Base-by-base conservation (phyloP, 2,888 invertebrate genomes). In the Automeris io region DNA sequence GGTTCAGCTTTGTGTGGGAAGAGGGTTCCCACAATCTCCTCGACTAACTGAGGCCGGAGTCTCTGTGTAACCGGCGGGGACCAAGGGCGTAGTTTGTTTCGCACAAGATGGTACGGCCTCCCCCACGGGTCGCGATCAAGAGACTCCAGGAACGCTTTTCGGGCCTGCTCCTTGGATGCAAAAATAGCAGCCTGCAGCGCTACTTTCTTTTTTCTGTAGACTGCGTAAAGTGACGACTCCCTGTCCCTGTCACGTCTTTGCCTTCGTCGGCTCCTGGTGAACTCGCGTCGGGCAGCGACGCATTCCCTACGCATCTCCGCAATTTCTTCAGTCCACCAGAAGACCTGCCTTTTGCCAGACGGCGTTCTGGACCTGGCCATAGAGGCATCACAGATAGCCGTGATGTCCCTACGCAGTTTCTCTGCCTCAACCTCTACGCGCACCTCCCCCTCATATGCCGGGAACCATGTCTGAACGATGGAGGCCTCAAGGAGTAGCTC, bases 61-160 rank as follows among this genome's bases (percentile, higher is more conserved):
- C n/a, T n/a, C n/a, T n/a, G n/a, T n/a, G n/a, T n/a, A n/a, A n/a
- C n/a, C n/a, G n/a, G n/a, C n/a, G n/a, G n/a, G n/a, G n/a, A n/a
- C n/a, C n/a, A n/a, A n/a, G n/a, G n/a, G n/a, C n/a, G n/a, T n/a
- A n/a, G n/a, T n/a, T 3, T 7, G 13, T 12, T 25, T 7, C 19
- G 18, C 18, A 24, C 13, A 16, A 37, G 22, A 3, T 31, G 21
- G 8, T 11, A 22, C 33, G n/a, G 18, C 6, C 35, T 16, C 9
- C 35, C 16, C 29, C 29, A 29, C 9, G 35, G 23, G n/a, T 16
- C 35, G n/a, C n/a, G n/a, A n/a, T n/a, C n/a, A n/a, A n/a, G n/a
- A n/a, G n/a, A n/a, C n/a, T n/a, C n/a, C n/a, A n/a, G n/a, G n/a
- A n/a, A n/a, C n/a, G n/a, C n/a, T n/a, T n/a, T n/a, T 5, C 35